Conservation (phyloP, 2,797 vertebrate species). For the Oryzias sinensis region DNA sequence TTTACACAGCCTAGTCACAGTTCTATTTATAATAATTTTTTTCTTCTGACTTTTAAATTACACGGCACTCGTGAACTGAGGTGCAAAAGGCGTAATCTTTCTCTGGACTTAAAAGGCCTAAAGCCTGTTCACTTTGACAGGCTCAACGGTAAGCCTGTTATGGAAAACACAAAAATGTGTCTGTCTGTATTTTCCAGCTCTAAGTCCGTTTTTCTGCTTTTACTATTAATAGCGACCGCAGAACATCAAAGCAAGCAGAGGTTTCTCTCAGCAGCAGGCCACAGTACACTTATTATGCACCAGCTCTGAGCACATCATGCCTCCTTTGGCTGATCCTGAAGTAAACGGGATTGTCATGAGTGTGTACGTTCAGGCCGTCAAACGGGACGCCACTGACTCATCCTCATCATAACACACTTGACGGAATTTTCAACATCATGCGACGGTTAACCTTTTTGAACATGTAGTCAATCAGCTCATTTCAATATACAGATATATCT, state of each 20-base stretch:
- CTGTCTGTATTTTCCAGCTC: slow-evolving; percentile 1
- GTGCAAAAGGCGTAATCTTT: slow-evolving; percentile 18
- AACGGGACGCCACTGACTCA: slow-evolving; percentile 55
- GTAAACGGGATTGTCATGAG: slow-evolving; percentile 19
- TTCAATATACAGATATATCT: slow-evolving; percentile 38
- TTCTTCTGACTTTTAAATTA: no score
- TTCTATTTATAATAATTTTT: no score
- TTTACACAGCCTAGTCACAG: no score
- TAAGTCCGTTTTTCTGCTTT: slow-evolving; percentile 32
- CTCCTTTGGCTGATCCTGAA: slow-evolving; percentile 34
- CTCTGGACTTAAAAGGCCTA: slow-evolving; percentile 18
- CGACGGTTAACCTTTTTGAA: slow-evolving; percentile 34
- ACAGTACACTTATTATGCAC: slow-evolving; percentile 47
- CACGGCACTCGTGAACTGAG: slow-evolving; percentile 9
- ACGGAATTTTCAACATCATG: slow-evolving; percentile 33
- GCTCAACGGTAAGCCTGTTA: slow-evolving; percentile 42
- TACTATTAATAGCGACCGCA: slow-evolving; percentile 59
- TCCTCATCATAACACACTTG: slow-evolving; percentile 19
- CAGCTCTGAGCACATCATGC: slow-evolving; percentile 39
- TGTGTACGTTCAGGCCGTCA: slow-evolving; percentile 25
- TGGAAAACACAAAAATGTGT: slow-evolving; percentile 2
- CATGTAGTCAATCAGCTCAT: slow-evolving; percentile 44
- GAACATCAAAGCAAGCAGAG: slow-evolving; percentile 61
- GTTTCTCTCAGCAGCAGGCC: slow-evolving; percentile 57
- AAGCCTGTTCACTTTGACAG: slow-evolving; percentile 38